Percentiles rank a stretch among this genome's conserved stretches.
Evolutionary conservation across 1,140 invertebrate genomes (phyloP).

Genomic region (Tribolium madens): DNA sequence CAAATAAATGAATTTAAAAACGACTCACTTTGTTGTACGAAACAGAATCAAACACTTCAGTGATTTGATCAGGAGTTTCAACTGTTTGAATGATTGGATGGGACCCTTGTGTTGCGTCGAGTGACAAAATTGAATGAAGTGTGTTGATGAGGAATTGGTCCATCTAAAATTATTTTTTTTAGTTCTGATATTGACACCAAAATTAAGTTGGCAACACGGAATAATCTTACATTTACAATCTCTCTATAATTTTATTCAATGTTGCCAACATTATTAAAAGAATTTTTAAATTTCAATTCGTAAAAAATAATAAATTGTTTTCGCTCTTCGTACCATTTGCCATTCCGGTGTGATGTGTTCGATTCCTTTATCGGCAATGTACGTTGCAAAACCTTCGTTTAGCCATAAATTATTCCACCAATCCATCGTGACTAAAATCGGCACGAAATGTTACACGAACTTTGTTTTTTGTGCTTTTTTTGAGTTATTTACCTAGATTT

Average conservation of each 20-base stretch:
- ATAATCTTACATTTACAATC: too few species aligned
- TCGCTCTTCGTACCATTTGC: constrained; percentile 90
- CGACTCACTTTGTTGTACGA: constrained; percentile 88
- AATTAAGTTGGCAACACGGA: too few species aligned
- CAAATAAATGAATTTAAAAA: too few species aligned
- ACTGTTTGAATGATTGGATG: constrained; percentile 90
- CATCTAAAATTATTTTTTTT: constrained; percentile 56
- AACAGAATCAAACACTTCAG: constrained; percentile 91
- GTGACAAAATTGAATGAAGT: constrained; percentile 78
- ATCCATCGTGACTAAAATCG: constrained; percentile 81
- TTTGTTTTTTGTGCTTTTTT: background rate
- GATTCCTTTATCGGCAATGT: constrained; percentile 85
- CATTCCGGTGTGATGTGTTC: constrained; percentile 78
- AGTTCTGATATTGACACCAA: too few species aligned
- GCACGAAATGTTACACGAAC: constrained; percentile 56
- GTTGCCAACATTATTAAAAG: too few species aligned
- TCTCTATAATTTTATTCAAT: too few species aligned
- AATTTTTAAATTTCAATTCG: too few species aligned
- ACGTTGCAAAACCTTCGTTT: constrained; percentile 93
- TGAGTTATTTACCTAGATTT: constrained; percentile 75
- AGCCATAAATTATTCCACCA: constrained; percentile 97
- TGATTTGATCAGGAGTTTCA: constrained; percentile 88
- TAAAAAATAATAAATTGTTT: too few species aligned
- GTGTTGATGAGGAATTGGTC: constrained; percentile 79
- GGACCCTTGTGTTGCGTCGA: constrained; percentile 86